Evolutionary conservation across 2,113 vertebrate genomes (phyloP).

Genomic region (Carassius carassius): DNA sequence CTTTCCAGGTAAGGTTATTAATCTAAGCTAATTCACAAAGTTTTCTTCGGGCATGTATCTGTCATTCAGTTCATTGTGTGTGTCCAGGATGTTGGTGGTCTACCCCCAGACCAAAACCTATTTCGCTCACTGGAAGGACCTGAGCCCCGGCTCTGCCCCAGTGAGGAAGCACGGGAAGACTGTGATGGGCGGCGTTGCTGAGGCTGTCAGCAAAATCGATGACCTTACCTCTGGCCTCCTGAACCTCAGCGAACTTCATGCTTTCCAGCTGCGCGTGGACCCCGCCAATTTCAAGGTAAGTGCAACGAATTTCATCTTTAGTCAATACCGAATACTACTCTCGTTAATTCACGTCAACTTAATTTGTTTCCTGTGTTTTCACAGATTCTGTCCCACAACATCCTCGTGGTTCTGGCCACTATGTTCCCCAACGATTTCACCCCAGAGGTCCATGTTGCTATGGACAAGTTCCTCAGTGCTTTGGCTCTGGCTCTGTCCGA

Average conservation of each 20-base stretch:
- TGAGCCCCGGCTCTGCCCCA: constrained; percentile 63
- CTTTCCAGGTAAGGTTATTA: constrained; percentile 74
- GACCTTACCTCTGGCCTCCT: constrained; percentile 66
- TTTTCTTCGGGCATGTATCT: neutral
- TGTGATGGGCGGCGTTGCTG: constrained; percentile 72
- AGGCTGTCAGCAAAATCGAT: constrained; percentile 70
- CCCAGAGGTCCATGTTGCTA: constrained; percentile 69
- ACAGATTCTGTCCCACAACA: constrained; percentile 72
- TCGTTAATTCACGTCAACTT: constrained; percentile 18
- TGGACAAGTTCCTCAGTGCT: constrained; percentile 78
- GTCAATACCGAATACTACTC: neutral
- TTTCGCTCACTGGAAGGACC: constrained; percentile 83
- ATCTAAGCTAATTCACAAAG: neutral
- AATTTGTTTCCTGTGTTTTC: constrained; percentile 34
- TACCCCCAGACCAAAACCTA: constrained; percentile 87
- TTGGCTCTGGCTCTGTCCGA: constrained; percentile 73
- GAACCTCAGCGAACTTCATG: constrained; percentile 81
- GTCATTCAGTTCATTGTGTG: neutral
- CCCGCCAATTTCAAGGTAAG: constrained; percentile 85
- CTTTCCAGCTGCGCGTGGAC: constrained; percentile 82
- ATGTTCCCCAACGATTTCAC: constrained; percentile 57
- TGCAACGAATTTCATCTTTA: neutral
- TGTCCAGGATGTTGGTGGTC: constrained; percentile 70
- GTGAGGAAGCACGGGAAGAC: constrained; percentile 74
- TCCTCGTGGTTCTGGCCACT: constrained; percentile 74